phyloP scores from a whole-genome alignment of 2,888 invertebrate species.

The Linyphia triangularis region DNA sequence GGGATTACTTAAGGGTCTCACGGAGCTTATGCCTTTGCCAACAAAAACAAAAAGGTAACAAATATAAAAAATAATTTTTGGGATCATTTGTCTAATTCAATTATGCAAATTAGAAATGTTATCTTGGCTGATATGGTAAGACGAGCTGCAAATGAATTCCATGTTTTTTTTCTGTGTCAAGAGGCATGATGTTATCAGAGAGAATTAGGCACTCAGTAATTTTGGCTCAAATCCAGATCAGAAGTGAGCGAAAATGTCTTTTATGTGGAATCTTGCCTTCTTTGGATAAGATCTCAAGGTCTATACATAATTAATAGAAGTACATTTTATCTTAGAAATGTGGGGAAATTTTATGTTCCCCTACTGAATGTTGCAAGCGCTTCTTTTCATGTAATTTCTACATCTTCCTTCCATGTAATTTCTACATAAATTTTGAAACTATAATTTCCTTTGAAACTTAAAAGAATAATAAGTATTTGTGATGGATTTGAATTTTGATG shows the following conservation, averaged over 20 bases:
- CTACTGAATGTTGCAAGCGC: too few species aligned
- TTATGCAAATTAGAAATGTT: background rate
- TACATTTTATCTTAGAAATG: too few species aligned
- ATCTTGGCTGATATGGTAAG: background rate
- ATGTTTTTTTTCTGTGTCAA: background rate
- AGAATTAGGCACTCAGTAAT: background rate
- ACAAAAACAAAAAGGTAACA: background rate
- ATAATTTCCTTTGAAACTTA: too few species aligned
- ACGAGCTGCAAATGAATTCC: background rate
- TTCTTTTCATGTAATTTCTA: too few species aligned
- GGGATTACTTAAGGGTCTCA: too few species aligned
- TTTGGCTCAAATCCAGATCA: background rate
- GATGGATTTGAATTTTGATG: too few species aligned
- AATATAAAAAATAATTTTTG: background rate
- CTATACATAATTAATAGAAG: background rate
- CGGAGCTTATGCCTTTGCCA: too few species aligned
- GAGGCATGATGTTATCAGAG: background rate
- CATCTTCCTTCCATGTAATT: too few species aligned
- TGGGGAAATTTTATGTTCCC: too few species aligned
- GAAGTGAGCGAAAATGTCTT: background rate
- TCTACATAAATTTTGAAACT: too few species aligned
- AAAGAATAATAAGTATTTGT: too few species aligned
- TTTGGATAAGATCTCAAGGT: constrained; percentile 3
- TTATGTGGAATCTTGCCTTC: background rate
- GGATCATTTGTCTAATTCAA: background rate